Base-by-base conservation (phyloP, 92 coral and sea anemone genomes). In the Hydrozoanthus gracilis region DNA sequence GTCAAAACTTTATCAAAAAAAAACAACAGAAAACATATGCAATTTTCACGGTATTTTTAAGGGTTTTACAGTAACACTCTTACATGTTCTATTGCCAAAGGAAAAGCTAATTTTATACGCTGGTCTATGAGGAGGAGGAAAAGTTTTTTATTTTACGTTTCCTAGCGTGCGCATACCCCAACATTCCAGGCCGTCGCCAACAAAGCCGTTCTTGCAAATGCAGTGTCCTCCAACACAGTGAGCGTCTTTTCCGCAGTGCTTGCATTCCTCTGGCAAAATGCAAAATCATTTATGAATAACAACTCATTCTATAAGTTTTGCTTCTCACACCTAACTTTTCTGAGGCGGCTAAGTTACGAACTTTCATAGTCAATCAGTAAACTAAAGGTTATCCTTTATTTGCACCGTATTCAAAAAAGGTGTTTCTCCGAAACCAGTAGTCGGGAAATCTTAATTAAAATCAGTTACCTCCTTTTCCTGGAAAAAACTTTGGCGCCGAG, bases 151-250 rank as follows among this genome's bases (percentile, higher is more conserved):
- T 27, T 27, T 27, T 27, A 27, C 39, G 39, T 27, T 27, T 27
- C 39, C 39, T 27, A 27, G 39, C 39, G 7, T 14, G 13, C 6
- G 14, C 95, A 46, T 87, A 94, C 98, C 93, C 98, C 98, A 94
- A 77, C 98, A 94, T n/a, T 94, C 98, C 64, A 94, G 78, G 44
- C 99, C 99, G 54, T 95, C 96, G 12, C 99, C 99, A 8, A 96
- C 99, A 83, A 90, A 96, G 7, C 98, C 96, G 67, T 90, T 86
- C 83, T 83, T 95, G 84, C 99, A 96, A 76, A 96, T 92, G 64
- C 99, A 96, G 75, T 96, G 98, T 4, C 99, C 99, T 56, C 96
- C 98, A 18, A 96, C 95, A 87, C 99, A 96, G 39, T 93, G 98
- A 3, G 99, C 99, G 69, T 90, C 86, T 5, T 92, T 91, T 78